Percentiles rank a stretch among this genome's conserved stretches.
Conservation (phyloP, 2,888 invertebrate species). For the Therioaphis trifolii region DNA sequence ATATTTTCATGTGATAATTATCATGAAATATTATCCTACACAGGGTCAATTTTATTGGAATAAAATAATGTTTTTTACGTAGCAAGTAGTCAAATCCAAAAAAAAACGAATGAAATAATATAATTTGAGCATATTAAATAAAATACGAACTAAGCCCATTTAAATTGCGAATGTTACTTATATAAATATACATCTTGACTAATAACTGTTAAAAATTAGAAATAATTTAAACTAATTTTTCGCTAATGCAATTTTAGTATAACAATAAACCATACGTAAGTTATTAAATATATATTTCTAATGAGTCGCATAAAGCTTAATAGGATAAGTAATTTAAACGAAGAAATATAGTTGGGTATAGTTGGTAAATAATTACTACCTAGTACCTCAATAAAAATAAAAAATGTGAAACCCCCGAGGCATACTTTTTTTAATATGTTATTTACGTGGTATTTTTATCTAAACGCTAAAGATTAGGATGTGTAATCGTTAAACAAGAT, state of each 20-base stretch:
- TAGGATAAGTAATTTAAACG: slow-evolving; percentile 9
- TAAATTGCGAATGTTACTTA: too few species aligned
- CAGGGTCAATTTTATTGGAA: too few species aligned
- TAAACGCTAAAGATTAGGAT: background rate
- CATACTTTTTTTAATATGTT: background rate
- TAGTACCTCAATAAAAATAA: background rate
- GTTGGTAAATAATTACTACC: background rate
- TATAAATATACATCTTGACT: background rate
- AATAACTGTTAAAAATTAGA: background rate
- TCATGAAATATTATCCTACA: too few species aligned
- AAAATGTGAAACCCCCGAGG: background rate
- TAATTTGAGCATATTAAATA: too few species aligned
- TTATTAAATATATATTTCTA: background rate
- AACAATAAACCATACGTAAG: background rate
- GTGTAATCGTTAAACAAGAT: background rate
- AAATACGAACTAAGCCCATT: too few species aligned
- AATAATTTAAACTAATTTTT: background rate
- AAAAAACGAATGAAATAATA: too few species aligned
- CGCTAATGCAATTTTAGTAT: background rate
- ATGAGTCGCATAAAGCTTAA: background rate
- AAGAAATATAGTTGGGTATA: background rate
- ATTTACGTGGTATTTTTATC: background rate
- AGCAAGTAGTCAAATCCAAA: too few species aligned
- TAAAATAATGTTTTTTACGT: too few species aligned
- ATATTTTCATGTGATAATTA: too few species aligned